Evolutionary conservation across 1,140 invertebrate genomes (phyloP).

Genomic region (Mactra quadrangularis): DNA sequence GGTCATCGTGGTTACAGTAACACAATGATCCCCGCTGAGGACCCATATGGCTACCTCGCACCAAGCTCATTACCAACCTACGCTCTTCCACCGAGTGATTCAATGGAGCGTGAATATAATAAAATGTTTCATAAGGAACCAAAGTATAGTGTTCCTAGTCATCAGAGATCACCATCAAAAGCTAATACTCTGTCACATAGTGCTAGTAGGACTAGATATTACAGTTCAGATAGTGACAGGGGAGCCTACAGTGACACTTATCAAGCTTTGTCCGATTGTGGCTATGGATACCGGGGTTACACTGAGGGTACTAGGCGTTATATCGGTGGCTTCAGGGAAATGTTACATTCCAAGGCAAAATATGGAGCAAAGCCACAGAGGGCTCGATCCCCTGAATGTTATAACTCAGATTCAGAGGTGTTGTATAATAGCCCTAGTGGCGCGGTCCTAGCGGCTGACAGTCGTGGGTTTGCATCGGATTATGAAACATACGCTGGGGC

Average conservation of each 20-base stretch:
- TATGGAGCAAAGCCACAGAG: conserved; percentile 71
- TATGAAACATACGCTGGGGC: conserved; percentile 80
- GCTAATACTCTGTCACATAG: conserved; percentile 45
- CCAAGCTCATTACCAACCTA: conserved; percentile 47
- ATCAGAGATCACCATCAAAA: conserved; percentile 56
- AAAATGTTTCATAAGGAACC: conserved; percentile 28
- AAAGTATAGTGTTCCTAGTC: conserved; percentile 30
- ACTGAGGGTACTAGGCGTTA: conserved; percentile 69
- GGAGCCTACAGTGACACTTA: conserved; percentile 57
- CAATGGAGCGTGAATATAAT: conserved; percentile 50
- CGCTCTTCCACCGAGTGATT: conserved; percentile 42
- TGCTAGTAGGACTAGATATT: conserved; percentile 32
- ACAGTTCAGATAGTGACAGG: conserved; percentile 64
- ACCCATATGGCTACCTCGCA: conserved; percentile 56
- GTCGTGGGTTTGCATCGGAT: conserved; percentile 77
- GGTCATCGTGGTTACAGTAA: conserved; percentile 68
- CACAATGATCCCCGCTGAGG: conserved; percentile 25
- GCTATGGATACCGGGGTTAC: conserved; percentile 38
- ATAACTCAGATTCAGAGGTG: conserved; percentile 93
- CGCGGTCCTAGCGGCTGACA: conserved; percentile 85
- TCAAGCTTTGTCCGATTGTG: conserved; percentile 31
- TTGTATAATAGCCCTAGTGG: conserved; percentile 74
- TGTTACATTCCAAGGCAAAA: conserved; percentile 79
- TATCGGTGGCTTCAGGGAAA: conserved; percentile 77
- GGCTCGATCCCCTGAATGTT: conserved; percentile 81